These are phyloP conservation scores for Chloroceryle inda DNA, from an alignment of 2,797 vertebrate genomes.

Conservation along the genomic window DNA sequence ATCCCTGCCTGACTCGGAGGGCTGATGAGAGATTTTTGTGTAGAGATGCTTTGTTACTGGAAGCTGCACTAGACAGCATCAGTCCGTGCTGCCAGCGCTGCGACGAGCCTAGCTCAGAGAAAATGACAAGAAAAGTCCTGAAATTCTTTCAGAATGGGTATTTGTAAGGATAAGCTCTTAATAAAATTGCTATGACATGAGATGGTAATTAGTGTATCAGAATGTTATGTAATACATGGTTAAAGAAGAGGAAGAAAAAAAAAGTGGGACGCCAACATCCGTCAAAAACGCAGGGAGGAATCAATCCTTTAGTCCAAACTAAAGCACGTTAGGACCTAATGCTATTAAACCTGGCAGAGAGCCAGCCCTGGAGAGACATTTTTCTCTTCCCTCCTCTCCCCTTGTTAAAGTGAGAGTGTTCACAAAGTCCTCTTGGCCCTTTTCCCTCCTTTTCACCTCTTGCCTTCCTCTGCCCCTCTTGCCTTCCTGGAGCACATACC, in stretches of 20 bases:
- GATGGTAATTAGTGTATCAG: conserved; percentile 54
- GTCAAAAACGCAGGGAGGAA: conserved; percentile 31
- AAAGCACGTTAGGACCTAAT: background rate
- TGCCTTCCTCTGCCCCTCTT: background rate
- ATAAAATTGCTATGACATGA: conserved; percentile 59
- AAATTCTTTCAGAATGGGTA: conserved; percentile 14
- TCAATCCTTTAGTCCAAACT: conserved; percentile 42
- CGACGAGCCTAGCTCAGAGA: conserved; percentile 19
- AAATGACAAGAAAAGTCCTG: conserved; percentile 16
- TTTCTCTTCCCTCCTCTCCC: background rate
- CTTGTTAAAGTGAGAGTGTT: background rate
- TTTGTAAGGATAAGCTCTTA: conserved; percentile 56
- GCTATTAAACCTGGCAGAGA: background rate
- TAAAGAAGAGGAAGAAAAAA: background rate
- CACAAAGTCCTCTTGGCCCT: background rate
- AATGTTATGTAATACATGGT: conserved; percentile 67
- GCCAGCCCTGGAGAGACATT: background rate
- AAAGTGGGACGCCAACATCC: background rate
- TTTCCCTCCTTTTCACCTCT: background rate
- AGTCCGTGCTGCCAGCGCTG: background rate
- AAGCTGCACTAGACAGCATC: background rate
- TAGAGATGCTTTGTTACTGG: conserved; percentile 28
- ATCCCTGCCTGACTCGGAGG: conserved; percentile 45
- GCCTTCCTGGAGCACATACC: background rate
- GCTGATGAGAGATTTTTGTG: background rate